Percentiles rank a stretch among this genome's conserved stretches.
Evolutionary conservation across 2,888 invertebrate species (phyloP).

Genomic region (Euclidia mi): DNA sequence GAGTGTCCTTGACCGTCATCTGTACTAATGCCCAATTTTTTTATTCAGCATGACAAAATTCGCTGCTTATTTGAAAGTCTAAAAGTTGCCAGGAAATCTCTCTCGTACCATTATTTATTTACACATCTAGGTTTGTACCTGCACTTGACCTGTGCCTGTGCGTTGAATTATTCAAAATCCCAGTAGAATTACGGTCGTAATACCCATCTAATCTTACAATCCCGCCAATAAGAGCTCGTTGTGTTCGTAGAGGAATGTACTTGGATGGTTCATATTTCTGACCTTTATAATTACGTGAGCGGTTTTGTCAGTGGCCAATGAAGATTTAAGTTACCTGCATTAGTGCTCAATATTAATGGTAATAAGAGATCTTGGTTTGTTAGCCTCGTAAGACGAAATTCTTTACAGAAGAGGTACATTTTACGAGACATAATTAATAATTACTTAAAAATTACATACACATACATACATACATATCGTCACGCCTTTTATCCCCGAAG

Average conservation of each 20-base stretch:
- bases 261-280: constrained; percentile 43
- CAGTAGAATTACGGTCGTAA: constrained; percentile 34
- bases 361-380: background rate
- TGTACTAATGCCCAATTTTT: constrained; percentile 20
- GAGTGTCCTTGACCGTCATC: background rate
- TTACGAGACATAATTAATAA: too few species aligned
- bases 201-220: constrained; percentile 45
- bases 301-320: constrained; percentile 24
- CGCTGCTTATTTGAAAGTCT: constrained; percentile 36
- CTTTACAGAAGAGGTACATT: too few species aligned
- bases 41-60: too few species aligned
- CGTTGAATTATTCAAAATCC: constrained; percentile 49
- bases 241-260: constrained; percentile 2
- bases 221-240: constrained; percentile 32
- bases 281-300: constrained; percentile 35
- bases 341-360: background rate
- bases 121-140: constrained; percentile 16
- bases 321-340: constrained; percentile 23
- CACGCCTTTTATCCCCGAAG: too few species aligned
- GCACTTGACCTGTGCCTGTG: constrained; percentile 22
- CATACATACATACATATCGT: too few species aligned
- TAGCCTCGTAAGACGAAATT: too few species aligned
- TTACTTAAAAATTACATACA: too few species aligned
- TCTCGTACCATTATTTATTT: constrained; percentile 37
- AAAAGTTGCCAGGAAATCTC: constrained; percentile 17